Evolutionary conservation across 92 coral and sea anemone genomes (phyloP).

Genomic region (Desmophyllum pertusum): DNA sequence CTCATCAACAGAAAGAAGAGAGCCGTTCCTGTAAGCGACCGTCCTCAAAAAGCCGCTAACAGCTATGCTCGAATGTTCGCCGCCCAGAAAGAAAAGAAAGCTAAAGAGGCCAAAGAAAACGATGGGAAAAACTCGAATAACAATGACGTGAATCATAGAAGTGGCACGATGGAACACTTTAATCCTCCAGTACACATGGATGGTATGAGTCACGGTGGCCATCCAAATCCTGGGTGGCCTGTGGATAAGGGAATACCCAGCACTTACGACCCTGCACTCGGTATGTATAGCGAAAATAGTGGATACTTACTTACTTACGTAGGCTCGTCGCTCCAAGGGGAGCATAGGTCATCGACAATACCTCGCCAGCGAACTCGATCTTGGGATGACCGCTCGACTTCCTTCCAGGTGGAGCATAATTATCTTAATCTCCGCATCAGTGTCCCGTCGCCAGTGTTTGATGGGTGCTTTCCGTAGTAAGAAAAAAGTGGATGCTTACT

Average conservation of each 20-base stretch:
- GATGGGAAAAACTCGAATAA: slow-evolving; percentile 16
- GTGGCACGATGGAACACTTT: slow-evolving; percentile 4
- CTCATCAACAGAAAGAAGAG: slow-evolving; percentile 31
- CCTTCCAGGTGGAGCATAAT: no score
- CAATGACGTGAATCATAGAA: slow-evolving; percentile 6
- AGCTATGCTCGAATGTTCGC: slow-evolving; percentile 92
- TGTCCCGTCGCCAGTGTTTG: no score
- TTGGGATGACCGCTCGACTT: no score
- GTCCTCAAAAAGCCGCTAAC: slow-evolving; percentile 50
- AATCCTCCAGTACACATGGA: slow-evolving; percentile 13
- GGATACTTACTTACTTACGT: no score
- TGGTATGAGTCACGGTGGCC: not conserved
- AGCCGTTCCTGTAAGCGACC: slow-evolving; percentile 37
- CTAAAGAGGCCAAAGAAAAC: slow-evolving; percentile 59
- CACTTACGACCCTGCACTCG: not conserved
- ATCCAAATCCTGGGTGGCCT: slow-evolving; percentile 27
- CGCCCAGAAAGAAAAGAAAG: slow-evolving; percentile 77
- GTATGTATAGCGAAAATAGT: slow-evolving; percentile 7
- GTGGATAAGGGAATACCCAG: slow-evolving; percentile 22
- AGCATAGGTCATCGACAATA: no score
- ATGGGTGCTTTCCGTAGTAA: no score
- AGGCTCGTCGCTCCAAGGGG: no score
- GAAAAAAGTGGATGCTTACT: not conserved
- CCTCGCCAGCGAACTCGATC: no score
- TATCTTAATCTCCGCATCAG: no score